Percentiles rank a stretch among this genome's conserved stretches.
Conservation (phyloP, 1,140 invertebrate species). For the Amyelois transitella region DNA sequence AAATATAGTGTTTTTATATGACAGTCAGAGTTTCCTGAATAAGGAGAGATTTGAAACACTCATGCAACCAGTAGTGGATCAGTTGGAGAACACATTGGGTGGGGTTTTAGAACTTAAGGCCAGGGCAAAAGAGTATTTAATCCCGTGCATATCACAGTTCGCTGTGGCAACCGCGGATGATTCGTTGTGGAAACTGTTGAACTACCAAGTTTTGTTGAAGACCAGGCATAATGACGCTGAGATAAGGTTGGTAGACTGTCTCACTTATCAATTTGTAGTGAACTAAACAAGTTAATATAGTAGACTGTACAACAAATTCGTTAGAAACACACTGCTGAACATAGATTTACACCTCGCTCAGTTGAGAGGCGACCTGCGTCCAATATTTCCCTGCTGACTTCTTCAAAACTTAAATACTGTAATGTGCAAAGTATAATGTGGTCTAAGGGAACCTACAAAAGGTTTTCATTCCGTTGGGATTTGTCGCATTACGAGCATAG, state of each 20-base stretch:
- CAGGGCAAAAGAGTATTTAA: constrained; percentile 78
- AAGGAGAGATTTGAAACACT: constrained; percentile 88
- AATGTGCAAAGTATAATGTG: too few species aligned
- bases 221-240: constrained; percentile 83
- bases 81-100: constrained; percentile 87
- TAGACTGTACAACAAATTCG: too few species aligned
- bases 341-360: too few species aligned
- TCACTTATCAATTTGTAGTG: too few species aligned
- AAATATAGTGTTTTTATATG: constrained; percentile 86
- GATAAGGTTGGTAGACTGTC: constrained; percentile 70
- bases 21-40: constrained; percentile 87
- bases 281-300: too few species aligned
- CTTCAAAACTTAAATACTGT: too few species aligned
- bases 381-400: too few species aligned
- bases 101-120: constrained; percentile 76
- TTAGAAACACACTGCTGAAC: too few species aligned
- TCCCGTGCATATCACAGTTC: constrained; percentile 87
- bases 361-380: too few species aligned
- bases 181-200: constrained; percentile 89
- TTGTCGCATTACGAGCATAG: too few species aligned
- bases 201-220: constrained; percentile 92
- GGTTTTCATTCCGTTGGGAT: too few species aligned
- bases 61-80: constrained; percentile 90
- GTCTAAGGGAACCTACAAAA: too few species aligned
- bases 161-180: constrained; percentile 88